Evolutionary conservation across 2,888 invertebrate genomes (phyloP), one percentile per base, ranked within the genome.

Genomic region (Gisinianus flammeolus): DNA sequence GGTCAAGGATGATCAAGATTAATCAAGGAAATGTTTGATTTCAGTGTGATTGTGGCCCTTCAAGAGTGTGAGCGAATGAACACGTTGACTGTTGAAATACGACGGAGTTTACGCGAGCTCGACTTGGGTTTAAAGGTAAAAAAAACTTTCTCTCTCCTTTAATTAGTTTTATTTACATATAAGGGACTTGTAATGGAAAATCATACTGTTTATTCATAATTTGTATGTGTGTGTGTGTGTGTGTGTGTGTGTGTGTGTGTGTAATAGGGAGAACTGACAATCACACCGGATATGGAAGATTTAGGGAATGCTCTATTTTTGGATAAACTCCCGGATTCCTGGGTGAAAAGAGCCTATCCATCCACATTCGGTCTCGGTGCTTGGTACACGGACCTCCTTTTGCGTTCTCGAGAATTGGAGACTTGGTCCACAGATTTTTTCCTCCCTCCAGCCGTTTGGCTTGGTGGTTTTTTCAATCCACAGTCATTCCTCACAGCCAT

Each of bases 41-140:
- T n/a, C n/a, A n/a, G n/a, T 86, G 96, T 97, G 0, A 96, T 97
- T 77, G 97, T 98, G 0, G 95, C 95, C 0, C 94, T 95, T 86
- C 95, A 97, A 87, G 97, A 98, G 88, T 97, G 97, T 86, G 97
- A 98, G 87, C 89, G 97, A 69, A 97, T 98, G 97, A 98, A 98
- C 88, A 91, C 91, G 84, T 89, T 98, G 52, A 96, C 95, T 0
- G 92, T 92, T 1, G 97, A 97, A 89, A 93, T 98, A 88, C 94
- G 95, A 85, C 89, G 96, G 69, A 95, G 96, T 0, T 89, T 98
- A 2, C 93, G 93, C 85, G 97, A 97, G 87, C 89, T 98, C 64
- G 97, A 98, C 87, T 89, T 97, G 66, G 98, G 98, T 0, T 88
- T 98, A 8, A 97, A 97, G 90, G 95, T 92, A 28, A 44, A n/a